Conservation (phyloP, 2,113 vertebrate species). For the Atherinomorus stipes region DNA sequence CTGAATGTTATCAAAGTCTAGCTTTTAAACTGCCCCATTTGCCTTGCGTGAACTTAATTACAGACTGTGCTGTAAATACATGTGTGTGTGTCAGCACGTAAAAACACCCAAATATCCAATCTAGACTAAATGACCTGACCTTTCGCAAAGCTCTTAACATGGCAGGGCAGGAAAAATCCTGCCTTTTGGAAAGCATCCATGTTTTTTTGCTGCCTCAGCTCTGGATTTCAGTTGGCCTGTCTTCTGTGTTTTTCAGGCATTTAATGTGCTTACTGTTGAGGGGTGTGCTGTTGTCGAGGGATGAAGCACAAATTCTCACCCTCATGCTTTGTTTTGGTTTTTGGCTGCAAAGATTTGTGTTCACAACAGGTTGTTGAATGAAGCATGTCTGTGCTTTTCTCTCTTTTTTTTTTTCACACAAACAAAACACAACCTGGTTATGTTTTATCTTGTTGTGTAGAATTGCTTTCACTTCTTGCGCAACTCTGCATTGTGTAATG, state of each 20-base stretch:
- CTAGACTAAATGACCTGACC: constrained; percentile 31
- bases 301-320: constrained; percentile 49
- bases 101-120: neutral
- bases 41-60: constrained; percentile 14
- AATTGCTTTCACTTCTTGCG: neutral
- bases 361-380: constrained; percentile 11
- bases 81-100: constrained; percentile 46
- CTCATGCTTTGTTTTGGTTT: constrained; percentile 45
- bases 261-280: constrained; percentile 3
- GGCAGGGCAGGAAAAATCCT: constrained; percentile 46
- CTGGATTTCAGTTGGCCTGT: constrained; percentile 45
- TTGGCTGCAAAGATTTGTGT: constrained; percentile 24
- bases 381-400: neutral
- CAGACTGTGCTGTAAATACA: constrained; percentile 7
- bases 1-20: neutral
- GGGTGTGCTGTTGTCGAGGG: constrained; percentile 52
- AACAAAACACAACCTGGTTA: neutral
- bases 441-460: no score
- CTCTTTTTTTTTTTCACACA: neutral
- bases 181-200: constrained; percentile 60
- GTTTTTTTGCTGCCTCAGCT: constrained; percentile 27
- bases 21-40: neutral
- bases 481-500: neutral
- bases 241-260: constrained; percentile 55
- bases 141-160: constrained; percentile 14